phyloP scores from a whole-genome alignment of 1,140 invertebrate species.

The Aphelenchoides avenae region DNA sequence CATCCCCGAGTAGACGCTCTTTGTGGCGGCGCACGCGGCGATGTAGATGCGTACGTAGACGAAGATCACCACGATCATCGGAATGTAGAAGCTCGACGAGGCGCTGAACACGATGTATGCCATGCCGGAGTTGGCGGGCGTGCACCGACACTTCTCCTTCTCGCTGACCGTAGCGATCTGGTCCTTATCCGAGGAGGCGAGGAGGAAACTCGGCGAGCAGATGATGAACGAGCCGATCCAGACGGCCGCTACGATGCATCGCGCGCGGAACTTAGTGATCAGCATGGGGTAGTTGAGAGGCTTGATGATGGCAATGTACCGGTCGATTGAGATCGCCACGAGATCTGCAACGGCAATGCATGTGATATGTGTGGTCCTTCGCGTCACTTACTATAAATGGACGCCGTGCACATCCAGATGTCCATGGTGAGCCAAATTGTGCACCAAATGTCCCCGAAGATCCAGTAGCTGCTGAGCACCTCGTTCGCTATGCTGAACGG shows the following conservation, averaged over 20 bases:
- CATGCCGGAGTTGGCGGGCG: conserved; percentile 69
- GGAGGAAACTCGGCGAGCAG: conserved; percentile 67
- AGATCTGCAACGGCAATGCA: no score
- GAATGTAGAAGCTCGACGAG: conserved; percentile 88
- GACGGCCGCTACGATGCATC: conserved; percentile 81
- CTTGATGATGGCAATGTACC: conserved; percentile 80
- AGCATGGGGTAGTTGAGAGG: conserved; percentile 95
- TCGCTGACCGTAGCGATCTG: conserved; percentile 12
- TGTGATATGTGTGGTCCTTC: conserved; percentile 83
- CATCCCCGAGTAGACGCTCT: conserved; percentile 76
- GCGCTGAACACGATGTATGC: conserved; percentile 93
- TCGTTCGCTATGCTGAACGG: conserved; percentile 59
- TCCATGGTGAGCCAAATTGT: conserved; percentile 87
- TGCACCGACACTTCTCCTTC: conserved; percentile 49
- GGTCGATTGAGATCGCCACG: conserved; percentile 79
- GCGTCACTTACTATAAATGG: conserved; percentile 90
- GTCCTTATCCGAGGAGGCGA: conserved; percentile 44
- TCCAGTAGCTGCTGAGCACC: conserved; percentile 54
- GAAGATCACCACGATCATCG: conserved; percentile 90
- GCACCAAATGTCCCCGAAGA: conserved; percentile 59
- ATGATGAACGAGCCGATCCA: conserved; percentile 90
- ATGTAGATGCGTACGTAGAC: conserved; percentile 93
- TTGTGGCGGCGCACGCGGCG: conserved; percentile 80
- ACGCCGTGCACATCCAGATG: conserved; percentile 90
- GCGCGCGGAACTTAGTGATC: conserved; percentile 80